Conservation (phyloP, 2,113 vertebrate species). For the Probosciger aterrimus region DNA sequence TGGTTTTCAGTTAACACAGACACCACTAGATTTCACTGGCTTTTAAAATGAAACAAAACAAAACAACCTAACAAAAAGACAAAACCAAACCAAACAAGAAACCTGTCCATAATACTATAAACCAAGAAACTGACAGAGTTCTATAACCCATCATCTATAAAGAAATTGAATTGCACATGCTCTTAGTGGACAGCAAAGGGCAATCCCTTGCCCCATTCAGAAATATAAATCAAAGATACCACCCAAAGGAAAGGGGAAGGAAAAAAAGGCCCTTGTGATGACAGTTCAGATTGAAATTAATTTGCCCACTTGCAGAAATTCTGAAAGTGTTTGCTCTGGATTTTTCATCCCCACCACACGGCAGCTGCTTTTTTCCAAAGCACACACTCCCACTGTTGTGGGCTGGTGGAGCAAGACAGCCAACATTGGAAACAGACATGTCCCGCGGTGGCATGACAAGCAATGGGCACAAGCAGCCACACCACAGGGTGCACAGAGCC, state of each 20-base stretch:
- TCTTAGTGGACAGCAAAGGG: background rate
- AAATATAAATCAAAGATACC: conserved; percentile 52
- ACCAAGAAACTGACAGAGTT: background rate
- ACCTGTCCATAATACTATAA: background rate
- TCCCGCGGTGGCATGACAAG: background rate
- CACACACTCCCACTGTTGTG: background rate
- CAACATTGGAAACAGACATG: background rate
- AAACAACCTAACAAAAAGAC: background rate
- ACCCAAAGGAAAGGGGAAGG: conserved; percentile 37
- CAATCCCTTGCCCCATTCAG: background rate
- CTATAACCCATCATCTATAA: background rate
- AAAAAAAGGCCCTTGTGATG: conserved; percentile 31
- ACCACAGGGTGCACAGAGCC: background rate
- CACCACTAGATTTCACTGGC: background rate
- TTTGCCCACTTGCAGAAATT: conserved; percentile 59
- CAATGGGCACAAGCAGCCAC: background rate
- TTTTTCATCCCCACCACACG: conserved; percentile 24
- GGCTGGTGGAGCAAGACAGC: background rate
- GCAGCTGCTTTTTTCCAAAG: conserved; percentile 43
- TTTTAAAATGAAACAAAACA: background rate
- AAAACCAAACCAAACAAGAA: background rate
- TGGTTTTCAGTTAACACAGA: background rate
- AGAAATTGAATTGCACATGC: background rate
- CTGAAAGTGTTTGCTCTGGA: conserved; percentile 47
- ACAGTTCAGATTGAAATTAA: conserved; percentile 60